phyloP scores from a whole-genome alignment of 2,113 vertebrate genomes.

The Acinonyx jubatus region DNA sequence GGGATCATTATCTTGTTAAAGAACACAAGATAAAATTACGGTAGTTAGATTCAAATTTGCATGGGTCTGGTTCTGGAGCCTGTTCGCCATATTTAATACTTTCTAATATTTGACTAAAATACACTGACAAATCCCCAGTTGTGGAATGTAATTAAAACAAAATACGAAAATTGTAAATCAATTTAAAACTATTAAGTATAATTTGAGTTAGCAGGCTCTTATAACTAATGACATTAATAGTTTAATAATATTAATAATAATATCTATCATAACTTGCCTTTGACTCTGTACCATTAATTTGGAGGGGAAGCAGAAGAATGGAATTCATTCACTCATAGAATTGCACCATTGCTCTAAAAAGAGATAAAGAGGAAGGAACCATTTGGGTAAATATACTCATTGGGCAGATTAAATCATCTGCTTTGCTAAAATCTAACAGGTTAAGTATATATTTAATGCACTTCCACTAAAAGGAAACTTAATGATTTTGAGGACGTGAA shows the following conservation, averaged over 20 bases:
- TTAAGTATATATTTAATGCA: neutral
- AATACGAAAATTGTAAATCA: neutral
- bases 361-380: neutral
- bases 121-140: neutral
- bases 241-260: neutral
- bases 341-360: neutral
- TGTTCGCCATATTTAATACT: neutral
- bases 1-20: neutral
- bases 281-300: neutral
- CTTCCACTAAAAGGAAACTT: neutral
- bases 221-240: neutral
- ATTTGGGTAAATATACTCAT: neutral
- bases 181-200: constrained; percentile 30
- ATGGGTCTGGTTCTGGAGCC: neutral
- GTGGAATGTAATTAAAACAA: constrained; percentile 30
- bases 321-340: neutral
- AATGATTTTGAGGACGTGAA: neutral
- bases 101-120: neutral
- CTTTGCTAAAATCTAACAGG: neutral
- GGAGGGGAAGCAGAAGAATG: constrained; percentile 1
- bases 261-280: neutral
- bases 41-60: neutral
- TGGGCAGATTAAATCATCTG: constrained; percentile 27
- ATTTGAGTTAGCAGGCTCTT: constrained; percentile 31
- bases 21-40: neutral